Evolutionary conservation across 1,140 invertebrate species (phyloP).

Genomic region (Bactericera cockerelli): DNA sequence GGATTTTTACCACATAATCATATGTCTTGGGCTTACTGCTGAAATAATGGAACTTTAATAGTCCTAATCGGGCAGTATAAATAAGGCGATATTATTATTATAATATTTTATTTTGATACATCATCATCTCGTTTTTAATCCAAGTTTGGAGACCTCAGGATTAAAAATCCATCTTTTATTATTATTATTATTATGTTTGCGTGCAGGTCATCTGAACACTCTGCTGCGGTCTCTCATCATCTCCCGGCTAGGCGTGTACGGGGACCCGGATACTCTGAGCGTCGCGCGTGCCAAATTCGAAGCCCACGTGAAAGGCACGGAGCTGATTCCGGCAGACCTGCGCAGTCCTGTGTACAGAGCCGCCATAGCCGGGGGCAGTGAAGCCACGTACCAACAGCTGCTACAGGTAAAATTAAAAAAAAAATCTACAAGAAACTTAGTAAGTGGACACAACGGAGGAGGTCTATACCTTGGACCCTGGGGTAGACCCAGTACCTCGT

Average conservation of each 20-base stretch:
- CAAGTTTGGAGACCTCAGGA: not conserved
- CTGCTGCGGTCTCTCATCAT: conserved; percentile 71
- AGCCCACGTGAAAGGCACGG: conserved; percentile 42
- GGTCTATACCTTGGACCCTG: too few relatives aligned
- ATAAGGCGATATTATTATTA: too few relatives aligned
- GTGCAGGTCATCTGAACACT: conserved; percentile 59
- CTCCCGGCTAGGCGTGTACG: conserved; percentile 58
- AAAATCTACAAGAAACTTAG: too few relatives aligned
- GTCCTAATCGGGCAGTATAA: too few relatives aligned
- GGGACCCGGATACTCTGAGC: conserved; percentile 54
- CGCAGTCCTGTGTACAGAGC: conserved; percentile 73
- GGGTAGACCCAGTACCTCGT: too few relatives aligned
- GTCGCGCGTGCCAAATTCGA: conserved; percentile 62
- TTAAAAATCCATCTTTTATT: not conserved
- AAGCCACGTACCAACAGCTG: conserved; percentile 57
- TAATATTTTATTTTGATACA: too few relatives aligned
- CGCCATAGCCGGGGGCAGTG: conserved; percentile 52
- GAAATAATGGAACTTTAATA: too few relatives aligned
- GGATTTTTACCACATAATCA: too few relatives aligned
- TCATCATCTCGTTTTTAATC: too few relatives aligned
- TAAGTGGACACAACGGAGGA: too few relatives aligned
- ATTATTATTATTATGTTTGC: too few relatives aligned
- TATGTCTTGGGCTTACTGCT: too few relatives aligned
- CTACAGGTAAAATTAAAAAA: conserved; percentile 46
- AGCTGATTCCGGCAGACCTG: conserved; percentile 70